Conservation (phyloP, 2,113 vertebrate genomes). For the Leiothrix lutea region DNA sequence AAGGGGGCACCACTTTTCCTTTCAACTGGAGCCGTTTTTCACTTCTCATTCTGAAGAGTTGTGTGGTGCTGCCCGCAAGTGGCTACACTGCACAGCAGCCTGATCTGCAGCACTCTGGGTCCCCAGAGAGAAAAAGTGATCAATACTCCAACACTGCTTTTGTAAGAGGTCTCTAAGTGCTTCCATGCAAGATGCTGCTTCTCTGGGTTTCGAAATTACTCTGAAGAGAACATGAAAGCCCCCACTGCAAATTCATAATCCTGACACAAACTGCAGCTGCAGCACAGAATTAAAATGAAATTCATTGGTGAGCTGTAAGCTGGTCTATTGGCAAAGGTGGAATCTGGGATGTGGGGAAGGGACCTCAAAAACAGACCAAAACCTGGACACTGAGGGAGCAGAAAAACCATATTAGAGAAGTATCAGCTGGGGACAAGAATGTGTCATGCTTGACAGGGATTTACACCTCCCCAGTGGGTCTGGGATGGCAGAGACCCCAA, state of each 20-base stretch:
- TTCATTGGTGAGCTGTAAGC: background rate
- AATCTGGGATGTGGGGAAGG: background rate
- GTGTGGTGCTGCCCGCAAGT: slow-evolving; percentile 64
- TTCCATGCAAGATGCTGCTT: slow-evolving; percentile 9
- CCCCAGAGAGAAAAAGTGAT: slow-evolving; percentile 35
- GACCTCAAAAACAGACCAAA: background rate
- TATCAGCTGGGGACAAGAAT: background rate
- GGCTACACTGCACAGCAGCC: slow-evolving; percentile 41
- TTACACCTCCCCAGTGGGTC: background rate
- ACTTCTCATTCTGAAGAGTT: slow-evolving; percentile 45
- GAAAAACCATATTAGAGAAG: background rate
- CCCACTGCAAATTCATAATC: slow-evolving; percentile 29
- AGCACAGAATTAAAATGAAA: slow-evolving; percentile 27
- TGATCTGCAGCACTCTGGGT: background rate
- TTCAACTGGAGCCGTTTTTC: slow-evolving; percentile 51
- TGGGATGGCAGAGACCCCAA: background rate
- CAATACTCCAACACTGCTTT: slow-evolving; percentile 13
- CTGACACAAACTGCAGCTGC: slow-evolving; percentile 32
- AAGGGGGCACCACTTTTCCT: slow-evolving; percentile 48
- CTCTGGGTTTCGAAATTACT: slow-evolving; percentile 36
- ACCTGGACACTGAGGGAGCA: background rate
- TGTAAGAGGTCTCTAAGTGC: slow-evolving; percentile 49
- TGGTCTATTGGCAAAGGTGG: background rate
- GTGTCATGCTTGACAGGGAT: background rate
- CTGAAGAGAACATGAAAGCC: slow-evolving; percentile 27